Evolutionary conservation across 2,888 invertebrate genomes (phyloP).

Genomic region (Onchidella celtica): DNA sequence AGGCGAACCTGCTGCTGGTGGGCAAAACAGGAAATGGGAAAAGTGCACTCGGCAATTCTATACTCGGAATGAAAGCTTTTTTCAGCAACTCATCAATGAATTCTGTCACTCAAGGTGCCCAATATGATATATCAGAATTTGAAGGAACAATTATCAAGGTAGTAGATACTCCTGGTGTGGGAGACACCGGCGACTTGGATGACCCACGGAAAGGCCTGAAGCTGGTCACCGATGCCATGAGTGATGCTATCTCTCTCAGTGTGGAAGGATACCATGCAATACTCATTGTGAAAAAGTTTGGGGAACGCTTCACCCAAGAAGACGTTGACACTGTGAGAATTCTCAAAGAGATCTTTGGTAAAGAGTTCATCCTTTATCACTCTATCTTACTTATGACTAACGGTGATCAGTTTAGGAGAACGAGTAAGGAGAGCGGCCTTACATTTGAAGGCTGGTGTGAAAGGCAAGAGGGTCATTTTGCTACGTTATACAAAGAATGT

Average conservation of each 20-base stretch:
- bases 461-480: neutral
- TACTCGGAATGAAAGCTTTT: neutral
- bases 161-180: conserved; percentile 7
- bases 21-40: conserved; percentile 32
- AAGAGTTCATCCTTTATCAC: neutral
- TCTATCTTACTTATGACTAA: neutral
- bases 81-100: neutral
- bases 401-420: conserved; percentile 2
- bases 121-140: neutral
- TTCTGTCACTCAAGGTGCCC: neutral
- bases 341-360: conserved; percentile 14
- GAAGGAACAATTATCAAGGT: conserved; percentile 2
- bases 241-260: neutral
- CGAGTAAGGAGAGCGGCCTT: neutral
- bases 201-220: neutral
- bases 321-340: neutral
- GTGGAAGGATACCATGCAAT: neutral
- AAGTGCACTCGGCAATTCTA: conserved; percentile 10
- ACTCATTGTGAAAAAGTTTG: neutral
- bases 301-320: neutral
- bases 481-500: neutral
- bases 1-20: neutral
- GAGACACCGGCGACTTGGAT: neutral
- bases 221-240: conserved; percentile 9
- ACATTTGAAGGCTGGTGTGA: conserved; percentile 1